Conservation (phyloP, 2,888 invertebrate species). For the Rhamnusium bicolor region DNA sequence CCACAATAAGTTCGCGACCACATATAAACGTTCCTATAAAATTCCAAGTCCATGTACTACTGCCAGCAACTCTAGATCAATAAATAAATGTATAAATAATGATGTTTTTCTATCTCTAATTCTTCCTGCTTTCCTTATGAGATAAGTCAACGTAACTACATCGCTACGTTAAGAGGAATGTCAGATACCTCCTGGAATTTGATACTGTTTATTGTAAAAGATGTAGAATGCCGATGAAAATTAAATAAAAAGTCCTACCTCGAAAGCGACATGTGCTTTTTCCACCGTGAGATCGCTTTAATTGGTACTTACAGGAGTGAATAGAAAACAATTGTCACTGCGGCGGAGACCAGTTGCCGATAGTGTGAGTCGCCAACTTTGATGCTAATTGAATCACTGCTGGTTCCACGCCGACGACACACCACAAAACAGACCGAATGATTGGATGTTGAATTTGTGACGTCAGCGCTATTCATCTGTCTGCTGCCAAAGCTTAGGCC, state of each 20-base stretch:
- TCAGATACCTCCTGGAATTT: conserved; percentile 22
- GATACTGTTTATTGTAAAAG: conserved; percentile 5
- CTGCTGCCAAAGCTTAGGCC: conserved; percentile 26
- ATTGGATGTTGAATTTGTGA: conserved; percentile 42
- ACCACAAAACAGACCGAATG: conserved; percentile 36
- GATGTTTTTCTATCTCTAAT: conserved; percentile 13
- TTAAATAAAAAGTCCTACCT: conserved; percentile 23
- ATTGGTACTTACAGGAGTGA: conserved; percentile 51
- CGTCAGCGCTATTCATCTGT: conserved; percentile 50
- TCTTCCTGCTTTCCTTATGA: conserved; percentile 11
- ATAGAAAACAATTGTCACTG: conserved; percentile 54
- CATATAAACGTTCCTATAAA: neutral
- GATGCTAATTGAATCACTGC: conserved; percentile 53
- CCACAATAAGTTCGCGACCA: neutral
- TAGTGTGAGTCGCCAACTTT: conserved; percentile 47
- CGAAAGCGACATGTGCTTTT: conserved; percentile 22
- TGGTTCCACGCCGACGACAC: conserved; percentile 43
- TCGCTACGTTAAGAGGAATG: conserved; percentile 19
- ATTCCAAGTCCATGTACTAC: conserved; percentile 9
- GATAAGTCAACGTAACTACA: conserved; percentile 16
- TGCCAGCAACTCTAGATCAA: neutral
- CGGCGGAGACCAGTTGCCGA: conserved; percentile 38
- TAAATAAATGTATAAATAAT: conserved; percentile 25
- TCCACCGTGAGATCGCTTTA: conserved; percentile 37
- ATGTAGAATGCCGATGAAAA: conserved; percentile 17